Base-by-base conservation (phyloP, 2,888 invertebrate genomes). In the Lissonota sp. region DNA sequence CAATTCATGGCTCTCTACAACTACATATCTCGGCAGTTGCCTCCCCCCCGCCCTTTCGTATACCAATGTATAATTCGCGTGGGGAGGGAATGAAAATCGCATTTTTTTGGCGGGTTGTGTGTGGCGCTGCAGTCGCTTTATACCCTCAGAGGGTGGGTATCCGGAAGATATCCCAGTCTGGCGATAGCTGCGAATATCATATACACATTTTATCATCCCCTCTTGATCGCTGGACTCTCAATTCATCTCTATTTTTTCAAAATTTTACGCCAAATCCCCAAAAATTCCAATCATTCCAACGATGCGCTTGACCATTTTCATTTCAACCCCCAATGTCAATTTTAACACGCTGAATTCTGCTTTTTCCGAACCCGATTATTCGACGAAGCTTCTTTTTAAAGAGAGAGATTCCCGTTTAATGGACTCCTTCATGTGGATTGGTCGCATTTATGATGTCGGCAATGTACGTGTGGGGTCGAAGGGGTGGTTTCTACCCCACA, bases 21-120 rank as follows among this genome's bases (percentile, higher is more conserved):
- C 88, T 89, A 86, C 88, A 88, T 26, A 26, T 89, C 88, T 88
- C 88, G 26, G 88, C 88, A 88, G 87, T 86, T 85, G 86, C 86
- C 91, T 3, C 26, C n/a, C n/a, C n/a, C n/a, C n/a, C n/a, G n/a
- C n/a, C n/a, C 26, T 3, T 26, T 26, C 26, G 26, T 26, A 26
- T 89, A 89, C 91, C 89, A 87, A 89, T 90, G 89, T 90, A 91
- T 90, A 90, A 91, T 91, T 93, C 92, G 86, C 89, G 88, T 86
- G 83, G 85, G 86, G 89, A n/a, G 87, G 87, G 88, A 89, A 87
- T 87, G 88, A 89, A 90, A 89, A 90, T 89, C 85, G 89, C 90
- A 90, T 91, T 90, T 84, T 89, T 91, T 91, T 90, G 90, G 90
- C 91, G 90, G 90, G 90, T 86, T 88, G 70, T 51, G 85, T 81